These are phyloP conservation scores for Takifugu flavidus DNA, from an alignment of 2,113 vertebrate species.

Conservation along the genomic window DNA sequence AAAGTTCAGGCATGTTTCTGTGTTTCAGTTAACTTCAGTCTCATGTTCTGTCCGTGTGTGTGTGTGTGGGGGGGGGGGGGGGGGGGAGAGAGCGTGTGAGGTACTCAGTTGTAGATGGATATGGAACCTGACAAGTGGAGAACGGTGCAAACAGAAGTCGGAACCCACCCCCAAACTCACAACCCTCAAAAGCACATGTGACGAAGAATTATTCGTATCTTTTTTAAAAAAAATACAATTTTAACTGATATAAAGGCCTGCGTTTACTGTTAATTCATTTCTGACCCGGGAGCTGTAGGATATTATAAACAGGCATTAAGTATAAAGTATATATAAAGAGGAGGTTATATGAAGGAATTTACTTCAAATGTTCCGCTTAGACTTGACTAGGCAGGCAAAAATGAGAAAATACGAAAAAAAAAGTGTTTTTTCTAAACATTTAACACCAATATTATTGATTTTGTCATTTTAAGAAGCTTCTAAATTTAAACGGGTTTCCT, in stretches of 20 bases:
- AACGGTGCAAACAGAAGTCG: conserved; percentile 57
- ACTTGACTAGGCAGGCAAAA: no score
- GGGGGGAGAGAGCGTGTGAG: background rate
- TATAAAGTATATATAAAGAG: background rate
- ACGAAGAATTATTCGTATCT: conserved; percentile 2
- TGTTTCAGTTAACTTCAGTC: conserved; percentile 6
- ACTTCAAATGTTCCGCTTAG: no score
- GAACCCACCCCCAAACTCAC: conserved; percentile 14
- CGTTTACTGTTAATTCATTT: no score
- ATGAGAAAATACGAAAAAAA: no score
- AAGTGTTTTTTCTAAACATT: no score
- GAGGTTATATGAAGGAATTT: background rate
- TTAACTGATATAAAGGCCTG: no score
- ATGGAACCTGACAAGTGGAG: conserved; percentile 67
- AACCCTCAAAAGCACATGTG: no score
- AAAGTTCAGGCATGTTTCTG: conserved; percentile 16
- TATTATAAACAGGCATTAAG: background rate
- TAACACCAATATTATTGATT: no score
- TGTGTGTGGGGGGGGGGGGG: no score
- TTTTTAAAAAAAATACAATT: conserved; percentile 4
- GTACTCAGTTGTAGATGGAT: conserved; percentile 44
- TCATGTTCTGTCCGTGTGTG: no score
- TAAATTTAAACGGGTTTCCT: background rate
- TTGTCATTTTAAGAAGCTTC: no score
- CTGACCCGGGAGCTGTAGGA: no score